Evolutionary conservation across 2,797 vertebrate species (phyloP), one percentile per base, ranked within the genome.

Genomic region (Rousettus madagascariensis): DNA sequence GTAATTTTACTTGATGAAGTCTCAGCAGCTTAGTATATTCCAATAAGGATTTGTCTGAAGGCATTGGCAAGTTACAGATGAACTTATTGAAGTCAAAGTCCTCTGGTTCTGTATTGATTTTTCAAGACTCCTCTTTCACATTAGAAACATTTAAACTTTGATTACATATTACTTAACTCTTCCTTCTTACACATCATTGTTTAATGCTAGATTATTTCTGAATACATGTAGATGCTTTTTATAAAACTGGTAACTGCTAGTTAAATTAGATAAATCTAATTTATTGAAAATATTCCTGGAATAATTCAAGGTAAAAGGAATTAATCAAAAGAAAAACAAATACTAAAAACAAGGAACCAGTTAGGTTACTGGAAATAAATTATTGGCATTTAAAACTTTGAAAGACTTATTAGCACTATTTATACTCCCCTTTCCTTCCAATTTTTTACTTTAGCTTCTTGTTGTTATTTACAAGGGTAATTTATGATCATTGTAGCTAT

Each of bases 181-280:
- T 90, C 2, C 1, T 41, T 65, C 68, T 46, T 74, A 86, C 8
- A 61, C 12, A 75, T 30, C 6, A 11, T 61, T 74, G 33, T 63
- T 90, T 75, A 82, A 86, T 38, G 16, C 17, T 77, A 61, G 15
- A 61, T 82, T 82, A n/a, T 69, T 77, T 36, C 51, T 74, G 55
- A 59, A 59, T 68, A 41, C 84, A 6, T 87, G 12, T 78, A 38
- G 55, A 55, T 77, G 17, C 72, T 33, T 71, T 91, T 65, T 83
- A 55, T 46, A 86, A 90, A 86, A 46, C 63, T 84, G 12, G 49
- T n/a, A 92, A 36, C 8, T 90, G 8, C 19, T 82, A n/a, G 38
- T 80, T 68, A 69, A 80, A 92, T 82, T 75, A 85, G 30, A 36
- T 51, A 68, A 75, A 63, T 85, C 38, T 94, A 86, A 78, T 38